Evolutionary conservation across 2,888 invertebrate species (phyloP).

Genomic region (Acronicta aceris): DNA sequence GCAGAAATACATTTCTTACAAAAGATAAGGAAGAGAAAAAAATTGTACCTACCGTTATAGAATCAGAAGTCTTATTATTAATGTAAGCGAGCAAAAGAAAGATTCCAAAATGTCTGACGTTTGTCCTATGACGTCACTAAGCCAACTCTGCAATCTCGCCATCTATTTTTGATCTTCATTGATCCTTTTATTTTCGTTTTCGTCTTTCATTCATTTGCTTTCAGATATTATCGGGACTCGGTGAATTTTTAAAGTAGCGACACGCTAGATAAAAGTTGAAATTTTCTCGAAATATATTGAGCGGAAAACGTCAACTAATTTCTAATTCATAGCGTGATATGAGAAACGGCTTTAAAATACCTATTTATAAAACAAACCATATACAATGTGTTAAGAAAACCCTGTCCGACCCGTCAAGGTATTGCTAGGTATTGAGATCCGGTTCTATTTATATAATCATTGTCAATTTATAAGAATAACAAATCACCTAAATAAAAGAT

Average conservation of each 20-base stretch:
- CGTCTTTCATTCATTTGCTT: slow-evolving; percentile 37
- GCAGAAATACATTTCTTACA: slow-evolving; percentile 79
- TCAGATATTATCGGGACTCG: slow-evolving; percentile 24
- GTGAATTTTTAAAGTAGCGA: slow-evolving; percentile 32
- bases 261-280: neutral
- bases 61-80: slow-evolving; percentile 77
- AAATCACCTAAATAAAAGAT: too few relatives aligned
- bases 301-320: neutral
- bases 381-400: too few relatives aligned
- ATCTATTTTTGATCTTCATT: slow-evolving; percentile 34
- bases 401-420: too few relatives aligned
- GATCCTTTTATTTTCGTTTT: slow-evolving; percentile 35
- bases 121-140: slow-evolving; percentile 54
- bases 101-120: slow-evolving; percentile 62
- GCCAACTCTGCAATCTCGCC: slow-evolving; percentile 20
- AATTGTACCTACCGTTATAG: slow-evolving; percentile 72
- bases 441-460: too few relatives aligned
- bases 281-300: slow-evolving; percentile 7
- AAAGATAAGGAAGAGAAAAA: slow-evolving; percentile 63
- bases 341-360: neutral
- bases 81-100: slow-evolving; percentile 65
- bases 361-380: too few relatives aligned
- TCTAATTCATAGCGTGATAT: neutral
- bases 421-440: too few relatives aligned
- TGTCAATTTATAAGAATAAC: too few relatives aligned